Evolutionary conservation across 2,888 invertebrate genomes (phyloP), one percentile per base, ranked within the genome.

Genomic region (Ophonus ardosiacus): DNA sequence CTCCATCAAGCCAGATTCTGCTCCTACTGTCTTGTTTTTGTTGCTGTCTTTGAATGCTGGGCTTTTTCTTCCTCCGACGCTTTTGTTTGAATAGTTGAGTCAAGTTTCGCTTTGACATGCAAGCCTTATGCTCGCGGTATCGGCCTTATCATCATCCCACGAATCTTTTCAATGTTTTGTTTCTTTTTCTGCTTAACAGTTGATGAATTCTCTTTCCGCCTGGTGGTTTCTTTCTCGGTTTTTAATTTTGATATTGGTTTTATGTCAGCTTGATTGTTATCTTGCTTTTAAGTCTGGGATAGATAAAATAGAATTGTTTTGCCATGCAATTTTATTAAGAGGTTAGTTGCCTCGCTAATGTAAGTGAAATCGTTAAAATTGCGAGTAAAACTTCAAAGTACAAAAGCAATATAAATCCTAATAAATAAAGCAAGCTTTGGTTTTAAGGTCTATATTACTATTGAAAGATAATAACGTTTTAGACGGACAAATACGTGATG

Each of bases 1-100:
- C 71, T 74, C 71, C 71, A 74, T 74, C 43, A 74, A 17, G 18
- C 17, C 15, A 7, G 40, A 18, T 74, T 38, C 43, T 74, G 71
- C 43, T 40, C 3, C 18, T 31, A 31, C 31, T 31, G 43, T 43
- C 17, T 8, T 40, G 40, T 74, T 74, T 38, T 74, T 74, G 71
- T 74, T 40, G 8, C 18, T 18, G 43, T 74, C 68, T 63, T 63
- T 63, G 63, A 63, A 68, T 74, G 63, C 10, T 63, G 43, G 43
- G 43, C 43, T 74, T 71, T 74, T 74, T 74, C 71, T 74, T 38
- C 21, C 71, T 43, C 7, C 21, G 40, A 7, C n/a, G 31, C 38
- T 31, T 74, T 74, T 74, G 71, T 74, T 74, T 43, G 71, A 74
- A 74, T 74, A 74, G 71, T 74, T 74, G 71, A 74, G 71, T 74